Evolutionary conservation across 1,140 invertebrate genomes (phyloP), one percentile per base, ranked within the genome.

Genomic region (Eumaeus atala): DNA sequence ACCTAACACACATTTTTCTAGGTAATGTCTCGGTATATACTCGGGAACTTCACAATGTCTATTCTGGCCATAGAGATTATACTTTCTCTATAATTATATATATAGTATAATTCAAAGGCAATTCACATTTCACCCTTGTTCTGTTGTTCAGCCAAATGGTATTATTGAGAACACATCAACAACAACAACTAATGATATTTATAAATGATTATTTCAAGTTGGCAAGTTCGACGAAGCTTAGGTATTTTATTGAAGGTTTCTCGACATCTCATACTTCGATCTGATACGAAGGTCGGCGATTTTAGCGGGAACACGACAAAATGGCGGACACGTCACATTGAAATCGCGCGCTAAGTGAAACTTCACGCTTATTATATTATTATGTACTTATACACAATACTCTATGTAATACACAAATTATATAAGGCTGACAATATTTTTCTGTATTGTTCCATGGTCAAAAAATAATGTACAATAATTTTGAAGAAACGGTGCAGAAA

Each of bases 261-360:
- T 40, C 14, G n/a, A 40, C 11, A 12, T 40, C 17, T 44, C 36
- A 48, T 35, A 35, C 38, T n/a, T 47, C 14, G 40, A 14, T 16
- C 40, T 57, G 33, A n/a, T 48, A 44, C 52, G 66, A 76, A 79
- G 76, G 76, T 63, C 60, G 40, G 11, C 47, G 38, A 64, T 73
- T 71, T 79, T 79, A 77, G 76, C 76, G 64, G 59, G 56, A 62
- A 64, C 53, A 52, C 61, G 74, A 62, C 58, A 77, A 75, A 70
- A 65, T 63, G 66, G 58, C 54, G 53, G 35, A 12, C 48, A 62
- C 64, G 58, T 66, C 62, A 67, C 59, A 34, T 62, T n/a, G 50
- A 54, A 38, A 51, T 10, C 35, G 35, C 28, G 37, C 54, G 73
- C 71, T 77, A 77, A 77, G 64, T 42, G 35, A 16, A 18, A 59